These are phyloP conservation scores for Drosophila yakuba DNA, from an alignment of 1,140 invertebrate genomes.

Conservation along the genomic window DNA sequence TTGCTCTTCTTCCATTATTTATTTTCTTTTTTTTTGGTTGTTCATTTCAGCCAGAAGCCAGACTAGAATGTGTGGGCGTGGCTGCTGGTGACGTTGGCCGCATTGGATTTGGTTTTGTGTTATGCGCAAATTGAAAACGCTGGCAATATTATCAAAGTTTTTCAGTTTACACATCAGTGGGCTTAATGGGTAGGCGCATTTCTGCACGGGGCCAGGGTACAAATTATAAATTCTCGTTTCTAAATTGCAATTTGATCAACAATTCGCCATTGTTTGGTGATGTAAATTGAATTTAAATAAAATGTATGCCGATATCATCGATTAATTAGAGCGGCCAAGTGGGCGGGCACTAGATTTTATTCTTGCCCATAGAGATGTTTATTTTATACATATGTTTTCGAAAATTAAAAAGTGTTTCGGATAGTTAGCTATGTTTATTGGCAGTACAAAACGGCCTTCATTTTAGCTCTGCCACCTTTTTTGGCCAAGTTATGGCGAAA, in stretches of 20 bases:
- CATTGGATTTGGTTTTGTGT: slow-evolving; percentile 49
- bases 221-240: slow-evolving; percentile 61
- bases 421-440: too few relatives aligned
- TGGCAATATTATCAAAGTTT: slow-evolving; percentile 82
- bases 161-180: slow-evolving; percentile 84
- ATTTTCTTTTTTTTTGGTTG: slow-evolving; percentile 14
- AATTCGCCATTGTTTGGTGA: slow-evolving; percentile 74
- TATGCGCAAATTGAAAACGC: slow-evolving; percentile 77
- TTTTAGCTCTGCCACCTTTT: too few relatives aligned
- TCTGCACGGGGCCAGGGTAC: slow-evolving; percentile 1
- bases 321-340: slow-evolving; percentile 59
- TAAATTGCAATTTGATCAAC: slow-evolving; percentile 83
- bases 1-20: slow-evolving; percentile 27
- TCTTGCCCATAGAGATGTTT: neutral
- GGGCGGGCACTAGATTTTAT: neutral
- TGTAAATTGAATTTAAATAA: slow-evolving; percentile 83
- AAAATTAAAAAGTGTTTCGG: too few relatives aligned
- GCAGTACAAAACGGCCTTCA: too few relatives aligned
- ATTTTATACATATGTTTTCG: neutral
- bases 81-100: slow-evolving; percentile 49
- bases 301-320: slow-evolving; percentile 69
- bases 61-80: slow-evolving; percentile 40
- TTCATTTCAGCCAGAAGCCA: slow-evolving; percentile 15
- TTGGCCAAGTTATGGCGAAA: too few relatives aligned
- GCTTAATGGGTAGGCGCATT: slow-evolving; percentile 64